Base-by-base conservation (phyloP, 2,797 vertebrate genomes). In the Sebastes trivittatus region DNA sequence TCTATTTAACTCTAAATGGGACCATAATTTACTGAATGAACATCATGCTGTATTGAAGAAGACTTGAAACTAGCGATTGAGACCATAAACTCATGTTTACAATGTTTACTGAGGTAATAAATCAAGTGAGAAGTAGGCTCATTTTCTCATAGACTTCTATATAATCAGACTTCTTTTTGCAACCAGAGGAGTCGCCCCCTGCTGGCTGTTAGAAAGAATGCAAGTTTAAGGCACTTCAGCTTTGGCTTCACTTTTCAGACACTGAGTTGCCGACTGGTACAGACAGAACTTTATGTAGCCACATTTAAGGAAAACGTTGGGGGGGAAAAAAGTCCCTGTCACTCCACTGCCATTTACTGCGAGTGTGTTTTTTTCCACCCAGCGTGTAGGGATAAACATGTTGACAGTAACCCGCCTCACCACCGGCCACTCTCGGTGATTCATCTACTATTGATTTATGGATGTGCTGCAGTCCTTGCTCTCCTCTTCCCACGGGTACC, bases 361-460 rank as follows among this genome's bases (percentile, higher is more conserved):
- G 32, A 32, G 36, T 38, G 38, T 18, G 18, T 34, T 55, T 75
- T 75, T 18, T n/a, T 42, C 49, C 16, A 25, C 42, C 3, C 49
- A 70, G 5, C 38, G 56, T 75, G 2, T 22, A 62, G 73, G 80
- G 60, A 83, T 78, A 86, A 90, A 88, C 79, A 77, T 86, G 82
- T 89, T 91, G 86, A 87, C 71, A 62, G 68, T 74, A 82, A 80
- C 67, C 74, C 77, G 13, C 27, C 66, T 88, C 83, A 75, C 81
- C 77, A 30, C 80, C 32, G 68, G 58, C 27, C 38, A 25, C 49
- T 75, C 62, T 73, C 64, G 22, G 77, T 85, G 84, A 88, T 85
- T 88, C 61, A 88, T 87, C 76, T 38, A 54, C 58, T 72, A 67
- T 69, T 90, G 85, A 93, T 93, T 92, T 89, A 90, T 93, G 74